Evolutionary conservation across 2,888 invertebrate species (phyloP).

Genomic region (Tetheella fluctuosa): DNA sequence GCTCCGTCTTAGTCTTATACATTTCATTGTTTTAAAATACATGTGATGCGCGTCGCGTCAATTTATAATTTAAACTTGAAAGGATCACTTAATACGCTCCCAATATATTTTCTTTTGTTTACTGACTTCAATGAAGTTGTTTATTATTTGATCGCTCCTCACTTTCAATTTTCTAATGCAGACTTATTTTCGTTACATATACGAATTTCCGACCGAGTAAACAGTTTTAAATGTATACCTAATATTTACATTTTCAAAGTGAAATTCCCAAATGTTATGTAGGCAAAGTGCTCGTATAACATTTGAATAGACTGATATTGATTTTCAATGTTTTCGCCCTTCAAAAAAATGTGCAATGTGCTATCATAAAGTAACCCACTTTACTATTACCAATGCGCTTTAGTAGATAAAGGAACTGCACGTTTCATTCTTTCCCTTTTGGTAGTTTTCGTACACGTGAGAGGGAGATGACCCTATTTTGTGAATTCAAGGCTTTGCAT

Average conservation of each 20-base stretch:
- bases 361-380: constrained; percentile 58
- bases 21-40: constrained; percentile 38
- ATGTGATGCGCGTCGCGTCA: constrained; percentile 51
- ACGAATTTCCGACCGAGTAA: constrained; percentile 41
- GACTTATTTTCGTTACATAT: constrained; percentile 46
- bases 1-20: constrained; percentile 40
- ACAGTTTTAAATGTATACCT: constrained; percentile 45
- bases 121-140: constrained; percentile 35
- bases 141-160: constrained; percentile 49
- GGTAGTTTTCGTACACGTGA: constrained; percentile 31
- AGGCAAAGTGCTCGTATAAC: constrained; percentile 36
- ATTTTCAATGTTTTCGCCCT: constrained; percentile 50
- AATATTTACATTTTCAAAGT: constrained; percentile 34
- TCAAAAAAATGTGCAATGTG: constrained; percentile 58
- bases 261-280: constrained; percentile 24
- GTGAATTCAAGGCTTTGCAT: constrained; percentile 38
- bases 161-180: constrained; percentile 54
- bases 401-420: constrained; percentile 47
- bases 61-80: constrained; percentile 53
- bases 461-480: constrained; percentile 56
- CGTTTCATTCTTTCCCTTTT: constrained; percentile 46
- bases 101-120: constrained; percentile 49
- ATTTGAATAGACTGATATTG: constrained; percentile 38
- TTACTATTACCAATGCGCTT: constrained; percentile 68
- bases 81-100: constrained; percentile 50